These are phyloP conservation scores for Cydia amplana DNA, from an alignment of 1,140 invertebrate genomes.

Conservation along the genomic window DNA sequence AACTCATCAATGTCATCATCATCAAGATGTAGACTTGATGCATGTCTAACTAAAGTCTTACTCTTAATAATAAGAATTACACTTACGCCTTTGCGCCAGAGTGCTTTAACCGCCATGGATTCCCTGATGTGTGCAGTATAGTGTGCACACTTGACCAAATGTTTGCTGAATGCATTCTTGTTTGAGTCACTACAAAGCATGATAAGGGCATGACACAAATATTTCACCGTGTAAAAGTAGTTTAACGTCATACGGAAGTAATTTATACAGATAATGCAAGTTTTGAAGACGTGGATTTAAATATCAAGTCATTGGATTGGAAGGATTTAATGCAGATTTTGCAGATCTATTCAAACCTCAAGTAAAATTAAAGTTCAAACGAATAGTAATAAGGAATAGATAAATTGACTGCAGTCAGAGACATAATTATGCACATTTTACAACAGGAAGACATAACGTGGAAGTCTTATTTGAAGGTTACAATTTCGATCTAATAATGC, in stretches of 20 bases:
- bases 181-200: background rate
- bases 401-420: background rate
- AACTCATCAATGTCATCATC: too few species aligned
- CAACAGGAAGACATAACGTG: slow-evolving; percentile 22
- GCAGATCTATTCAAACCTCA: background rate
- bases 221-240: background rate
- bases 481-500: slow-evolving; percentile 15
- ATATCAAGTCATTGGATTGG: background rate
- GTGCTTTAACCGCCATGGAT: slow-evolving; percentile 12
- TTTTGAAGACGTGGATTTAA: background rate
- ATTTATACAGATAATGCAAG: slow-evolving; percentile 3
- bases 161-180: slow-evolving; percentile 23
- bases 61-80: too few species aligned
- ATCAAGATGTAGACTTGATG: background rate
- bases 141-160: slow-evolving; percentile 21
- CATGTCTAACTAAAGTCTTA: background rate
- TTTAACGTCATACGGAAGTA: slow-evolving; percentile 9
- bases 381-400: slow-evolving; percentile 3
- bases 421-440: slow-evolving; percentile 1
- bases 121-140: background rate
- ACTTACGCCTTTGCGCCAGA: background rate
- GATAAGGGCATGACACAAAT: slow-evolving; percentile 24
- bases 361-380: background rate
- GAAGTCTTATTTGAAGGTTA: slow-evolving; percentile 21
- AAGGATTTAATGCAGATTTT: background rate